Base-by-base conservation (phyloP, 2,113 vertebrate genomes). In the Callipepla squamata region DNA sequence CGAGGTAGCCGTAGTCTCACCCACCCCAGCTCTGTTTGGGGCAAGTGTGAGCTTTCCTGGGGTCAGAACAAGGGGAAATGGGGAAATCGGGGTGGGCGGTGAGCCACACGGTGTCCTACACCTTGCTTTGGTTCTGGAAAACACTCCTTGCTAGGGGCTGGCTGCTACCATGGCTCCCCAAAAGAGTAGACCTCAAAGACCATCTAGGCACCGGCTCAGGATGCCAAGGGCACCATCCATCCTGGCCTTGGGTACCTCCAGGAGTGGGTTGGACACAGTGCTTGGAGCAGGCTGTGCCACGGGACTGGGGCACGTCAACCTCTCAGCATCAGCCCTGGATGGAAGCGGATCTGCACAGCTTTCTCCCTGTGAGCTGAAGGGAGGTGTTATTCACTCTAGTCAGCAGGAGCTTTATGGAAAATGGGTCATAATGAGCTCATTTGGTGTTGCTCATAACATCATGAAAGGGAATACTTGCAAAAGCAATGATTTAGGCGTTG, bases 1-100 rank as follows among this genome's bases (percentile, higher is more conserved):
- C 8, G 74, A 32, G 0, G 0, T 28, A 47, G 82, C 77, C 32
- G 13, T 75, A 3, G 40, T 0, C 72, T 45, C 5, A 2, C 3
- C 63, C 51, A n/a, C 47, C 40, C 38, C 1, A 14, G 51, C 66
- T 72, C n/a, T 61, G 38, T 32, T 61, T 11, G 3, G 74, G 21
- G 62, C 51, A 15, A 2, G 34, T 36, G 73, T 42, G 3, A 30
- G n/a, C 30, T 58, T 59, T 85, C 34, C 23, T n/a, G 32, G 55
- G 55, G 19, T 58, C 32, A n/a, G 55, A 19, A 19, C 18, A 19
- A n/a, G 55, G 19, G 55, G 66, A 65, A n/a, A 11, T 0, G 30
- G 5, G 4, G 20, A 7, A 7, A 9, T 18, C 7, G 23, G 44
- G 47, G 66, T 8, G n/a, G 23, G 9, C 2, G 13, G 74, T 47